Percentiles rank a stretch among this genome's conserved stretches.
phyloP scores from a whole-genome alignment of 2,797 vertebrate genomes.

The Scarus forsteni region DNA sequence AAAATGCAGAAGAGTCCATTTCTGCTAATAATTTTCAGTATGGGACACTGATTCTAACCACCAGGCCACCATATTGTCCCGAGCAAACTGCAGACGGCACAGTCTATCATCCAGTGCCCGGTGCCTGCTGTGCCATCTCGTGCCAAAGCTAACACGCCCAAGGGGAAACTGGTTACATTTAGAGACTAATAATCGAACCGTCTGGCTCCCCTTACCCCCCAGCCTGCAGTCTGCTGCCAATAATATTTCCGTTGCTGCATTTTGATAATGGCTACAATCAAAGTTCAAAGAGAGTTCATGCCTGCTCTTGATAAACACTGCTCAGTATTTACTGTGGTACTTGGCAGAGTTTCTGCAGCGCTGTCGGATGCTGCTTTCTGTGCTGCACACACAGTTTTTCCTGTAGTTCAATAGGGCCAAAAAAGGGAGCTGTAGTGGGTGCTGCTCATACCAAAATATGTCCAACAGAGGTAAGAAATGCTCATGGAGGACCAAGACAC shows the following conservation, averaged over 20 bases:
- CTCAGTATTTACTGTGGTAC: slow-evolving; percentile 55
- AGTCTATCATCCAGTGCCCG: slow-evolving; percentile 18
- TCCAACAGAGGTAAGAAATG: slow-evolving; percentile 52
- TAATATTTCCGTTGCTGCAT: slow-evolving; percentile 71
- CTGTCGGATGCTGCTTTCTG: slow-evolving; percentile 31
- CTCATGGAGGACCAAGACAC: slow-evolving; percentile 46
- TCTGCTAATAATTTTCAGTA: slow-evolving; percentile 14
- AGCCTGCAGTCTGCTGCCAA: slow-evolving; percentile 40
- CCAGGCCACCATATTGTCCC: slow-evolving; percentile 6
- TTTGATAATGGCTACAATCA: slow-evolving; percentile 71
- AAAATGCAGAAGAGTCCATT: neutral
- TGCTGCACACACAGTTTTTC: slow-evolving; percentile 38
- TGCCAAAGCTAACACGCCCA: slow-evolving; percentile 62
- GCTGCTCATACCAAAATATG: slow-evolving; percentile 63
- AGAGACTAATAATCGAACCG: slow-evolving; percentile 69
- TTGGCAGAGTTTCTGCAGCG: slow-evolving; percentile 49
- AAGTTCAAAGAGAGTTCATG: slow-evolving; percentile 76
- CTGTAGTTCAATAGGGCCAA: slow-evolving; percentile 35
- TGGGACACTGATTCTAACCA: neutral
- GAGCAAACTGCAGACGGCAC: slow-evolving; percentile 5
- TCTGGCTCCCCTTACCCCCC: slow-evolving; percentile 56
- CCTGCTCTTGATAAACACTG: slow-evolving; percentile 70
- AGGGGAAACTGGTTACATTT: slow-evolving; percentile 61
- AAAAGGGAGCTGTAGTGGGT: slow-evolving; percentile 47
- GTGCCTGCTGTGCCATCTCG: slow-evolving; percentile 31